Percentiles rank a stretch among this genome's conserved stretches.
Evolutionary conservation across 1,140 invertebrate species (phyloP).

Genomic region (Calliphora vicina): DNA sequence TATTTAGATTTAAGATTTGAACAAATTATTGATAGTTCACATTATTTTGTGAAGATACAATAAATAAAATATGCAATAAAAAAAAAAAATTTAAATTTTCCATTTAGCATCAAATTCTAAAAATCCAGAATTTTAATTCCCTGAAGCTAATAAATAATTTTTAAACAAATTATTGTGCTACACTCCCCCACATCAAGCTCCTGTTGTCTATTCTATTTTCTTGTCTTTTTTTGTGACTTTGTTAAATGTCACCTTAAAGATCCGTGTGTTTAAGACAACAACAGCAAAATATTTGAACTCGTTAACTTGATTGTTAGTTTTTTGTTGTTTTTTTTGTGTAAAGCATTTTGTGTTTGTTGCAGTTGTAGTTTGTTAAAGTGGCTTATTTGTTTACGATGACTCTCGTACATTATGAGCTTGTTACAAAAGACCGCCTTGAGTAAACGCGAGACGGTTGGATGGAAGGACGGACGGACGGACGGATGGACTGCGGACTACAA

Average conservation of each 20-base stretch:
- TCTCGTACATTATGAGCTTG: neutral
- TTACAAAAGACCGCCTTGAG: conserved; percentile 12
- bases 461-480: neutral
- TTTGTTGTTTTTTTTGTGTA: neutral
- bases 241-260: conserved; percentile 5
- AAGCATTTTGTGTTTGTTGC: neutral
- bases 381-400: conserved; percentile 28
- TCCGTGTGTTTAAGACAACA: neutral
- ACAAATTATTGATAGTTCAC: too few relatives aligned
- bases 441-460: too few relatives aligned
- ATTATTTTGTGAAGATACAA: too few relatives aligned
- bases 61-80: too few relatives aligned
- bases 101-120: too few relatives aligned
- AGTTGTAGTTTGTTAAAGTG: conserved; percentile 17
- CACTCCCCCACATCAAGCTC: neutral
- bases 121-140: too few relatives aligned
- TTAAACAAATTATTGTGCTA: too few relatives aligned
- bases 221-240: neutral
- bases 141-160: too few relatives aligned
- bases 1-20: too few relatives aligned
- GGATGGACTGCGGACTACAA: neutral
- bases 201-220: neutral
- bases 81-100: too few relatives aligned
- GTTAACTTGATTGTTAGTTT: conserved; percentile 17
- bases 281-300: conserved; percentile 21